phyloP scores from a whole-genome alignment of 2,113 vertebrate genomes.

The Propithecus coquereli region DNA sequence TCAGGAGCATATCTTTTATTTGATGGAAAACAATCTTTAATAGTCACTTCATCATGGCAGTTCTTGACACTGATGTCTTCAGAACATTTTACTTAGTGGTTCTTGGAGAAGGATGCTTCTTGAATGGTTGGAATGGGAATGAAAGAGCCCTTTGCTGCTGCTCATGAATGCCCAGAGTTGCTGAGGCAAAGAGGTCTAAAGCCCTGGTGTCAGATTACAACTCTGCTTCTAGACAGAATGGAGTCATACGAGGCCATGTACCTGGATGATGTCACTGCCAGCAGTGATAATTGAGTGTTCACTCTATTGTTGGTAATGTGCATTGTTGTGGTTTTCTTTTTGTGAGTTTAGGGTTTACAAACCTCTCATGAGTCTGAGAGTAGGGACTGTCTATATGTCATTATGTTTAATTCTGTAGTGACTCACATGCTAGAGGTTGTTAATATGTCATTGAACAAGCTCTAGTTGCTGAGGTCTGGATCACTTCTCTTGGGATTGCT shows the following conservation, averaged over 20 bases:
- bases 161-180: background rate
- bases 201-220: conserved; percentile 50
- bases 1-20: background rate
- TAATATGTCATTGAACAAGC: background rate
- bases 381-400: background rate
- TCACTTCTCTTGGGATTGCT: conserved; percentile 19
- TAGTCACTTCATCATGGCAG: background rate
- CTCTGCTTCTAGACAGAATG: background rate
- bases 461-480: background rate
- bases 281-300: conserved; percentile 28
- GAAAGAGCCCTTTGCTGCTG: conserved; percentile 51
- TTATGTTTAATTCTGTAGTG: background rate
- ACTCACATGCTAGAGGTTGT: background rate
- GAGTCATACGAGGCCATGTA: background rate
- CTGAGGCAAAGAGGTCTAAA: background rate
- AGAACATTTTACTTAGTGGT: background rate
- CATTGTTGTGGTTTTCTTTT: background rate
- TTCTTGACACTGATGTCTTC: background rate
- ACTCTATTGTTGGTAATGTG: background rate
- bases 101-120: background rate
- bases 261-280: conserved; percentile 52
- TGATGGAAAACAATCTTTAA: background rate
- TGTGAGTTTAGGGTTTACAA: background rate
- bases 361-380: background rate
- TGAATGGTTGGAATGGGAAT: conserved; percentile 6